Base-by-base conservation (phyloP, 2,888 invertebrate genomes). In the Apoderus coryli region DNA sequence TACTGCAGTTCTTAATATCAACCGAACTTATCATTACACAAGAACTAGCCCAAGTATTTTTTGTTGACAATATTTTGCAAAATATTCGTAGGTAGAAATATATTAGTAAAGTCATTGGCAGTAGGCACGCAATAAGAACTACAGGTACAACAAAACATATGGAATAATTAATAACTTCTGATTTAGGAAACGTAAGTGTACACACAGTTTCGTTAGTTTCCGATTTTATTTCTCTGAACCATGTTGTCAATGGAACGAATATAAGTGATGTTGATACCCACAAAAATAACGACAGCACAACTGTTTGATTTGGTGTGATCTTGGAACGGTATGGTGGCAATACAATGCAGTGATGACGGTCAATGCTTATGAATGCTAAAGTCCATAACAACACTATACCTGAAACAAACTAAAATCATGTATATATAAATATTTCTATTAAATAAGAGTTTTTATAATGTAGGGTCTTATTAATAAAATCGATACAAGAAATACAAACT, bases 341-440 rank as follows among this genome's bases (percentile, higher is more conserved):
- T 3, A 63, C 64, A 31, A 68, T 60, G 49, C 67, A 69, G 11
- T 63, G 54, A 43, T 67, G 59, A 13, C 67, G 55, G 47, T 68
- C 68, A 52, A 66, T 63, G 37, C 65, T 66, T 51, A 69, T 67
- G 31, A 66, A 51, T 9, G 67, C 65, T 26, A 68, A 45, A 2
- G 67, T 67, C 69, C 69, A 69, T 15, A 68, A 54, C 5, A 69
- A 55, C 14, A 67, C 66, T 33, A 65, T 64, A 12, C 66, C 67
- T 43, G 67, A 65, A 7, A 67, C 66, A 36, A 67, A 63, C 69
- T 68, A 55, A 22, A 56, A 56, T n/a, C n/a, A n/a, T n/a, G n/a
- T n/a, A n/a, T n/a, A n/a, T n/a, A n/a, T n/a, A n/a, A n/a, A n/a
- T n/a, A n/a, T n/a, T n/a, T n/a, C n/a, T n/a, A n/a, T n/a, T n/a